Evolutionary conservation across 2,113 vertebrate species (phyloP), one percentile per base, ranked within the genome.

Genomic region (Xenus cinereus): DNA sequence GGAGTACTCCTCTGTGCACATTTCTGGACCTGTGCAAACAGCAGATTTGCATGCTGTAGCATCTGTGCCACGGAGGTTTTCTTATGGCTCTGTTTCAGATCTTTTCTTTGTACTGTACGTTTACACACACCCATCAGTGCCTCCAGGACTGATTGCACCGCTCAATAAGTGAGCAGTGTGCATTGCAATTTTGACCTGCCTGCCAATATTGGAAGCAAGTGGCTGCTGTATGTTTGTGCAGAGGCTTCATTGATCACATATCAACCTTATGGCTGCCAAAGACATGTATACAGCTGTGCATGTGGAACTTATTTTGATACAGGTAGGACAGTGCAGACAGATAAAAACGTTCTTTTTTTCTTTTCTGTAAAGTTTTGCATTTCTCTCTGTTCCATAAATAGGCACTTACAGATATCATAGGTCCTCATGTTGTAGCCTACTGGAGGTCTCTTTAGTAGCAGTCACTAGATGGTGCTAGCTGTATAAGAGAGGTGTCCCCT

Each of bases 401-500:
- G 20, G 4, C 24, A 21, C 1, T 67, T 37, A 63, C 0, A 1
- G 64, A 28, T 64, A 23, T 26, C 1, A 1, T 8, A 19, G 14
- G 20, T 59, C 33, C 54, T 85, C 28, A 43, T 24, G 12, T 43
- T 67, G 23, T 3, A 26, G 20, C 10, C 80, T 54, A 4, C 57
- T 82, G 90, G 97, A 97, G 86, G 89, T 89, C 95, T 60, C 92
- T 75, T 84, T 79, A 73, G 73, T 45, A 96, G 63, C 89, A 93
- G 95, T 97, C 97, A 97, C 95, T 94, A 97, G 97, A 92, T 97
- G 97, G 97, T 77, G 96, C 95, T 96, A 95, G 67, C 68, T 87
- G 94, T 83, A 87, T 95, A 84, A 94, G 77, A 94, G 92, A 93
- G 89, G 20, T 83, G 54, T 51, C 59, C 76, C 79, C 66, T 85